Percentiles rank a stretch among this genome's conserved stretches.
Evolutionary conservation across 2,797 vertebrate genomes (phyloP).

Genomic region (Enteromius argenteus): DNA sequence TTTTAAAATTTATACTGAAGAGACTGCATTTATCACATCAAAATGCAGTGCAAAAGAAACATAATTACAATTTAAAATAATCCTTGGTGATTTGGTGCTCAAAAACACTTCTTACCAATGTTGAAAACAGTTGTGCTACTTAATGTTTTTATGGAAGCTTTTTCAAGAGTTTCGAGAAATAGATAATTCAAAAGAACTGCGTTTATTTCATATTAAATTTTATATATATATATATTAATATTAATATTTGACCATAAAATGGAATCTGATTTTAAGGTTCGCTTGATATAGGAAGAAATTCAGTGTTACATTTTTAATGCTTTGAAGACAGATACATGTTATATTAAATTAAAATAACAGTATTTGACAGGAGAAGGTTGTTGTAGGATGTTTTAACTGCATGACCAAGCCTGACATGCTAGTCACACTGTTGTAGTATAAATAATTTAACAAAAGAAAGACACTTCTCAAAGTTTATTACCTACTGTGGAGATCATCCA

Average conservation of each 20-base stretch:
- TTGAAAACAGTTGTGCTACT: no score
- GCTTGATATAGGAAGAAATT: background rate
- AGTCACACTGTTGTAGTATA: background rate
- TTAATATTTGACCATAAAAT: background rate
- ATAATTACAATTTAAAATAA: background rate
- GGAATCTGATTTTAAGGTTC: background rate
- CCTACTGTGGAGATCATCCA: background rate
- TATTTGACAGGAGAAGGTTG: background rate
- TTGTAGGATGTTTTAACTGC: constrained; percentile 1
- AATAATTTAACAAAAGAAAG: constrained; percentile 9
- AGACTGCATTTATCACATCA: background rate
- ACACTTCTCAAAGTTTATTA: background rate
- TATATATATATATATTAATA: background rate
- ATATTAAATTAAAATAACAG: background rate
- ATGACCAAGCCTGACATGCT: background rate
- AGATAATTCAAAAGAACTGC: background rate
- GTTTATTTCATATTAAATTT: background rate
- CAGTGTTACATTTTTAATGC: background rate
- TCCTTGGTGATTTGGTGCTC: background rate
- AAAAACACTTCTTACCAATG: background rate
- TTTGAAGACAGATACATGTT: background rate
- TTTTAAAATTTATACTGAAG: background rate
- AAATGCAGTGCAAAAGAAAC: background rate
- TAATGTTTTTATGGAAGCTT: background rate
- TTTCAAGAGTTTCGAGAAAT: background rate